phyloP scores from a whole-genome alignment of 2,797 vertebrate species.

The Urophycis tenuis region DNA sequence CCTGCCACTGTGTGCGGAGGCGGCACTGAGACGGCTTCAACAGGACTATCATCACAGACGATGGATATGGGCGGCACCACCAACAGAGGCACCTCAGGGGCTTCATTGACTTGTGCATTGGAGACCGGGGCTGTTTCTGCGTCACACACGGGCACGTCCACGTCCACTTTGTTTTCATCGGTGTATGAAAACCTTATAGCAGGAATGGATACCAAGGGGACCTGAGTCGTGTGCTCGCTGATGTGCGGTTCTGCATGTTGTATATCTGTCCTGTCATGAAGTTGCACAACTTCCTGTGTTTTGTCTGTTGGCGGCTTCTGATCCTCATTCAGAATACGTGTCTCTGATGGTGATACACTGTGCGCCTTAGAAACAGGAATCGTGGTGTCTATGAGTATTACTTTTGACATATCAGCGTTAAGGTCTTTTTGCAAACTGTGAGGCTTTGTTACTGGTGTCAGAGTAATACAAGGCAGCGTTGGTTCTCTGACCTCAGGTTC shows the following conservation, averaged over 20 bases:
- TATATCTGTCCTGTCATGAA: constrained; percentile 32
- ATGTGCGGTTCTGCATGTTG: constrained; percentile 20
- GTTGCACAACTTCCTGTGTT: constrained; percentile 50
- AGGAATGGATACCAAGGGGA: constrained; percentile 49
- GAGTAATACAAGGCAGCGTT: constrained; percentile 41
- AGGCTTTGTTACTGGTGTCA: constrained; percentile 35
- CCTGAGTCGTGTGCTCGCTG: constrained; percentile 31
- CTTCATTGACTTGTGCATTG: constrained; percentile 28
- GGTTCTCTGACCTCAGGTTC: constrained; percentile 56
- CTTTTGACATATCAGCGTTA: constrained; percentile 33
- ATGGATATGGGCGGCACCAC: constrained; percentile 60
- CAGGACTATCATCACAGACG: constrained; percentile 50
- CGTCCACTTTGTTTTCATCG: constrained; percentile 41
- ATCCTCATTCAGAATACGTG: constrained; percentile 37
- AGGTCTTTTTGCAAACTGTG: constrained; percentile 30
- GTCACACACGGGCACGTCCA: constrained; percentile 26
- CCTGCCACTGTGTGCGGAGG: constrained; percentile 37
- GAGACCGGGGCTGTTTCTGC: constrained; percentile 15
- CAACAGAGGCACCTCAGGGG: constrained; percentile 34
- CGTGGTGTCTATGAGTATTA: constrained; percentile 23
- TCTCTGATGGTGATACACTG: constrained; percentile 26
- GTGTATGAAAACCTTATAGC: constrained; percentile 61
- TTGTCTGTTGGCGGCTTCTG: constrained; percentile 25
- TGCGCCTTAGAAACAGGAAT: constrained; percentile 18
- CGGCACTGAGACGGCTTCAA: constrained; percentile 6